phyloP scores from a whole-genome alignment of 1,140 invertebrate species.

The Oryzaephilus surinamensis region DNA sequence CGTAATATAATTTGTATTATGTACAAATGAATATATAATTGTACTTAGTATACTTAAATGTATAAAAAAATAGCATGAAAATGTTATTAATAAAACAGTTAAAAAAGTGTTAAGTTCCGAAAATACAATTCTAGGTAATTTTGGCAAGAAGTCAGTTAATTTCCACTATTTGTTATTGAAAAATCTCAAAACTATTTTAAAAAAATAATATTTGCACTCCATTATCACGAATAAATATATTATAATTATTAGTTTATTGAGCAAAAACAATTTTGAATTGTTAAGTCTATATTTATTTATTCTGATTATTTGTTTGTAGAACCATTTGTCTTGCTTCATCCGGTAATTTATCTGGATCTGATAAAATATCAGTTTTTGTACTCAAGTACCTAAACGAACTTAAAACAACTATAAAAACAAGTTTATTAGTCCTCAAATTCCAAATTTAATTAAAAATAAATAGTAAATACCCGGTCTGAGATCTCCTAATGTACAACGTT shows the following conservation, averaged over 20 bases:
- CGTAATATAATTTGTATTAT: background rate
- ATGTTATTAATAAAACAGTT: no score
- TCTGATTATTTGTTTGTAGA: constrained; percentile 13
- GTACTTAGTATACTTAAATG: background rate
- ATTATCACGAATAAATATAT: background rate
- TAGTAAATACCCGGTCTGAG: constrained; percentile 70
- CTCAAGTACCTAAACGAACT: constrained; percentile 84
- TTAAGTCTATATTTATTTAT: background rate
- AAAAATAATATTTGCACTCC: background rate
- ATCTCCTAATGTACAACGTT: constrained; percentile 87
- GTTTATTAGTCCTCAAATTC: background rate
- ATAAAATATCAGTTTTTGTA: constrained; percentile 86
- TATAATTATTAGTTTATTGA: background rate
- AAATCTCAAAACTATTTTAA: no score
- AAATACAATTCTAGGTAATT: no score
- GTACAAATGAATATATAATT: background rate
- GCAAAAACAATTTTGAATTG: no score
- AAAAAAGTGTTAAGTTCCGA: no score
- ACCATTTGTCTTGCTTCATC: constrained; percentile 69
- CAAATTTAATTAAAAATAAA: constrained; percentile 1
- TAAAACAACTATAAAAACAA: constrained; percentile 68
- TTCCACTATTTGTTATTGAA: no score
- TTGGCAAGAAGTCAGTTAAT: no score
- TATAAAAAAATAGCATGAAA: no score
- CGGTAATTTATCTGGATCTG: constrained; percentile 74